Evolutionary conservation across 1,140 invertebrate genomes (phyloP).

Genomic region (Nomia melanderi): DNA sequence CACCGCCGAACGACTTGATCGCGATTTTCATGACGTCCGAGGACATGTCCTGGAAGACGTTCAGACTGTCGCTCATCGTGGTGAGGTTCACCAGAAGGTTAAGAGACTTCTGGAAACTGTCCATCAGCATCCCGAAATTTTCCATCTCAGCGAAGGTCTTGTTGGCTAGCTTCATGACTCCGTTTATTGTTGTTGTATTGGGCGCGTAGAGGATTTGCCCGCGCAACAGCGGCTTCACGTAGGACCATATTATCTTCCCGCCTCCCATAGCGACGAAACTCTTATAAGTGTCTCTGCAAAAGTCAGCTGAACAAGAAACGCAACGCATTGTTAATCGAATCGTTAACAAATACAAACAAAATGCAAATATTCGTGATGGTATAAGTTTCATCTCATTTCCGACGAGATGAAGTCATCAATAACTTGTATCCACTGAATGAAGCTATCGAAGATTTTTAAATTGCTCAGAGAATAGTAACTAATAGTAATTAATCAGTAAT

Average conservation of each 20-base stretch:
- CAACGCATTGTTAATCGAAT: not conserved
- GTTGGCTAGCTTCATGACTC: constrained; percentile 83
- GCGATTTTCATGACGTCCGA: constrained; percentile 76
- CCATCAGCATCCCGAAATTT: constrained; percentile 78
- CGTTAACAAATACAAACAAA: no score
- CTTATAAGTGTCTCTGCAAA: constrained; percentile 84
- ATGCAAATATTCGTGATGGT: no score
- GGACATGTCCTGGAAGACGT: constrained; percentile 76
- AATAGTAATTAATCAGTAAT: no score
- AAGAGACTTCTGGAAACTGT: constrained; percentile 79
- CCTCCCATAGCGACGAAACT: constrained; percentile 82
- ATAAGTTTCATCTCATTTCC: no score
- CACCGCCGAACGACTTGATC: constrained; percentile 70
- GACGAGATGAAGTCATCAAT: no score
- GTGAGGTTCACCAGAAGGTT: constrained; percentile 78
- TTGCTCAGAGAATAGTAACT: no score
- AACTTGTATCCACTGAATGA: no score
- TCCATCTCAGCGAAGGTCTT: constrained; percentile 82
- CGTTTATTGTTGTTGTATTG: constrained; percentile 75
- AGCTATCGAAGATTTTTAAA: no score
- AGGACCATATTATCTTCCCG: constrained; percentile 86
- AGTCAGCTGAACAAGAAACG: constrained; percentile 80
- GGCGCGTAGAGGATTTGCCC: constrained; percentile 85
- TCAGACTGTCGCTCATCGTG: constrained; percentile 78
- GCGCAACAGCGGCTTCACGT: constrained; percentile 84